A percentile compares a stretch with the other conserved stretches of the same genome.
Evolutionary conservation across 2,797 vertebrate species (phyloP).

Genomic region (Pangasius macronema): DNA sequence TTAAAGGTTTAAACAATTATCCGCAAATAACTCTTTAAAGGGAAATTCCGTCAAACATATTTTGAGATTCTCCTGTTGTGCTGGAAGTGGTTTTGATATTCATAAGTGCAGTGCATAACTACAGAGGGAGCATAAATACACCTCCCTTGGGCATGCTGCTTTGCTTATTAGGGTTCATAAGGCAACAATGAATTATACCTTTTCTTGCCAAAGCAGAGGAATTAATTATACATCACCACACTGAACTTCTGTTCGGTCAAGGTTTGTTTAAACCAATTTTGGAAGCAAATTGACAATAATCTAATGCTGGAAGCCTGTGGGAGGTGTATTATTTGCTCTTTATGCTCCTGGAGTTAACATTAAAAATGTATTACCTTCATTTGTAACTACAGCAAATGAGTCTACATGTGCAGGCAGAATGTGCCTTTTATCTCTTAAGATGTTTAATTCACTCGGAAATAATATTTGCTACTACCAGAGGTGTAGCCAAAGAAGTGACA

Average conservation of each 20-base stretch:
- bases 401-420: conserved; percentile 13
- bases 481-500: neutral
- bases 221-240: conserved; percentile 19
- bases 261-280: conserved; percentile 28
- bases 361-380: neutral
- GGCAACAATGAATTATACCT: conserved; percentile 12
- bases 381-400: conserved; percentile 27
- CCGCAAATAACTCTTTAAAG: neutral
- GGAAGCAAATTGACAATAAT: conserved; percentile 23
- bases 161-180: conserved; percentile 11
- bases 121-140: conserved; percentile 17
- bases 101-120: conserved; percentile 18
- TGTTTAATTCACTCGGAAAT: conserved; percentile 13
- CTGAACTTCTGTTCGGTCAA: conserved; percentile 18
- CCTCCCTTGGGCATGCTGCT: conserved; percentile 15
- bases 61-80: conserved; percentile 7
- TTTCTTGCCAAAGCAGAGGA: neutral
- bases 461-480: conserved; percentile 21
- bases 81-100: conserved; percentile 17
- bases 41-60: neutral
- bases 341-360: conserved; percentile 21
- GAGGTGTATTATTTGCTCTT: conserved; percentile 8
- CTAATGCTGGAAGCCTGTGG: conserved; percentile 19
- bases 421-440: conserved; percentile 26
- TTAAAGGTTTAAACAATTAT: neutral